Base-by-base conservation (phyloP, 2,797 vertebrate species). In the Cheirogaleus major region DNA sequence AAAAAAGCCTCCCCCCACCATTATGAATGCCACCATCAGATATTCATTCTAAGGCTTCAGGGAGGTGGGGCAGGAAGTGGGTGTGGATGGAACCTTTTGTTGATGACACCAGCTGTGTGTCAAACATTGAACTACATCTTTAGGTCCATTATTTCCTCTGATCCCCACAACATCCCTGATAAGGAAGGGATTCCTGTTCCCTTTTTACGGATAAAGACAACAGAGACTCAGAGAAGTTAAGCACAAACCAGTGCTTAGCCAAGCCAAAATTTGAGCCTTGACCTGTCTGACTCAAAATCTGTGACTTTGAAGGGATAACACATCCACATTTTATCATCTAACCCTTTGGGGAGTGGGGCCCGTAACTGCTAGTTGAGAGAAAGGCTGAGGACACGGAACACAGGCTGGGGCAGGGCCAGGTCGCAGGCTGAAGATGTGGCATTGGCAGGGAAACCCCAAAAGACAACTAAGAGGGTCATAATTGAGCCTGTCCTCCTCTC, bases 101-200 rank as follows among this genome's bases (percentile, higher is more conserved):
- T 78, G 45, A 25, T 45, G 9, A 59, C 25, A 59, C 5, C 17
- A 67, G 57, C 79, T 75, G 15, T 30, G n/a, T 72, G 22, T 15
- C 50, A 18, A 50, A 12, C 65, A 38, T 27, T 41, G 38, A 6
- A 57, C 48, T 55, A 4, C 32, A 50, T 48, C 35, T 35, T 13
- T 12, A 18, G 0, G n/a, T 10, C 50, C 1, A 0, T 7, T 2
- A 15, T 4, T 7, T 23, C 45, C 70, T 89, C 50, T 25, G 15
- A 30, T 55, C n/a, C 59, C 27, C 22, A 52, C 7, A 25, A 27
- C 27, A 35, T 27, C 17, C 18, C 61, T 55, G 20, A 69, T 10
- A 27, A 78, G 35, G 35, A 72, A 86, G 20, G 23, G 32, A 23
- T 91, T 22, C 18, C 4, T 20, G 41, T 43, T 12, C 52, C 65